Conservation (phyloP, 2,113 vertebrate species). For the Rhinogobius similis region DNA sequence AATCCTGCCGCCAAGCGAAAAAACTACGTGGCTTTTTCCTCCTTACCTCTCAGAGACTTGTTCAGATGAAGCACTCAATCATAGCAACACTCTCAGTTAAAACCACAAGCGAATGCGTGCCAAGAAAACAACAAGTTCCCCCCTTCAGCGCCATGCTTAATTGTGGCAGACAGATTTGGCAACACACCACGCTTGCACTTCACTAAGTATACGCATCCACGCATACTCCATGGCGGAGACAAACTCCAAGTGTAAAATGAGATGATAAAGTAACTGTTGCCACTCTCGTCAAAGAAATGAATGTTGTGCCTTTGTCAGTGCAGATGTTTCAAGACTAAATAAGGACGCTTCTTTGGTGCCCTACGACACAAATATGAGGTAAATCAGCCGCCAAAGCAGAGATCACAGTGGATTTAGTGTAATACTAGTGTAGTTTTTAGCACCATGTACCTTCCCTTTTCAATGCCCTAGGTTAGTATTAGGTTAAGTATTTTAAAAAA, state of each 20-base stretch:
- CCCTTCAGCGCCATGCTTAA: slow-evolving; percentile 48
- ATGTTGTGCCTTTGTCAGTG: slow-evolving; percentile 12
- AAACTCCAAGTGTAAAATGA: slow-evolving; percentile 32
- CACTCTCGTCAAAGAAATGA: slow-evolving; percentile 41
- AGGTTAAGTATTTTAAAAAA: not conserved
- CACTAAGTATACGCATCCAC: slow-evolving; percentile 27
- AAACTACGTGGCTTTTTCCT: slow-evolving; percentile 9
- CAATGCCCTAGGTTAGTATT: too few relatives aligned
- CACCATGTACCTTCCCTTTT: not conserved
- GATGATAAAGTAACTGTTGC: slow-evolving; percentile 42
- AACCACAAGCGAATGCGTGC: slow-evolving; percentile 49
- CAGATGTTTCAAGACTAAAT: slow-evolving; percentile 13
- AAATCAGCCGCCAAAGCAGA: not conserved
- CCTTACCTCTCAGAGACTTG: slow-evolving; percentile 41
- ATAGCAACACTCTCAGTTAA: slow-evolving; percentile 39
- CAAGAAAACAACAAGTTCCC: slow-evolving; percentile 58
- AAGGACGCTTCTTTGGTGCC: slow-evolving; percentile 2
- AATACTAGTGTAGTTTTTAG: not conserved
- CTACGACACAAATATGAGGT: not conserved
- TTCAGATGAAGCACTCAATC: slow-evolving; percentile 46
- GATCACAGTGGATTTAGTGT: not conserved
- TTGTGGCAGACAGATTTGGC: slow-evolving; percentile 51
- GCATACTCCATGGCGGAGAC: slow-evolving; percentile 19
- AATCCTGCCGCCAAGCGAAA: slow-evolving; percentile 33
- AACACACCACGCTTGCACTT: slow-evolving; percentile 35